Base-by-base conservation (phyloP, 2,797 vertebrate genomes). In the Aselliscus stoliczkanus region DNA sequence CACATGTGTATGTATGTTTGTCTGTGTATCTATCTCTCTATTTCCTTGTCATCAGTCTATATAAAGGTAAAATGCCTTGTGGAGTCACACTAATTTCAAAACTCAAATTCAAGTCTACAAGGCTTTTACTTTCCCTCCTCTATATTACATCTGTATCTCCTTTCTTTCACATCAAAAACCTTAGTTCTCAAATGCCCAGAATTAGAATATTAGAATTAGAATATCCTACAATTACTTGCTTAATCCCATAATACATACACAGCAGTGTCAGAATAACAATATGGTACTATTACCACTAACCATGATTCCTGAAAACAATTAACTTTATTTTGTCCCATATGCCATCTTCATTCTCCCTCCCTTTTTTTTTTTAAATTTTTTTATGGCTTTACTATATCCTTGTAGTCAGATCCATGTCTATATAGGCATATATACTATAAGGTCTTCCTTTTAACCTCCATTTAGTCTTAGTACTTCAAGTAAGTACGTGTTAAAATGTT, bases 1-100 rank as follows among this genome's bases (percentile, higher is more conserved):
- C 5, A 23, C 0, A 0, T 2, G 37, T 23, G 7, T 20, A 7
- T 37, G 3, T 52, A 1, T 62, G 18, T 14, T 2, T 34, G 11
- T 76, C 14, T 37, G 1, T 44, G 8, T 69, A 18, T 37, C 37
- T 56, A 10, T 39, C 10, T 11, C 6, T 31, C n/a, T 77, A 3
- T 29, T 17, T 50, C 65, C 11, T 9, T 50, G 2, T 31, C 29
- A 47, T 17, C 64, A 21, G 8, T 65, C 34, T n/a, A 4, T 29
- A 18, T 42, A 37, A 42, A 89, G 14, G 70, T 15, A 69, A 83
- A 95, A 54, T 42, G 21, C 8, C 11, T 37, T 81, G 31, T 76
- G 34, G 50, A 69, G 29, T 83, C 62, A 89, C 58, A 73, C 21
- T 65, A 27, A 73, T 81, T 64, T 86, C 34, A 39, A 72, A 54